Conservation (phyloP, 2,113 vertebrate genomes). For the Falcunculus frontatus region DNA sequence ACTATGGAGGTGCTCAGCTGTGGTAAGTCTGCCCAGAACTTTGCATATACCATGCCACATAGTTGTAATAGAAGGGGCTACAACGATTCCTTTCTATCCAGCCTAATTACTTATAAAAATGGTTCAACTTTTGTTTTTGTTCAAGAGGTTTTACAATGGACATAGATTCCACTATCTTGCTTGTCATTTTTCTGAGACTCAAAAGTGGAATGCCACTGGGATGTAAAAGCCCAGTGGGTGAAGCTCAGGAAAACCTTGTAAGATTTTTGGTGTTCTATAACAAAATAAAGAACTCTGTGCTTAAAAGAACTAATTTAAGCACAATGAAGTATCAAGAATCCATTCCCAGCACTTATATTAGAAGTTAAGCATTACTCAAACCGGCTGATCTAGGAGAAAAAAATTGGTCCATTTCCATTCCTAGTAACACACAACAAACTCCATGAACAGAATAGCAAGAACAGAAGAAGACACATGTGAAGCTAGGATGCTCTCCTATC, state of each 20-base stretch:
- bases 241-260: background rate
- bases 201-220: background rate
- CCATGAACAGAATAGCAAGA: background rate
- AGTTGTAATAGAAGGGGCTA: background rate
- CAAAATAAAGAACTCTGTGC: background rate
- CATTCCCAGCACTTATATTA: background rate
- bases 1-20: background rate
- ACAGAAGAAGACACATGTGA: background rate
- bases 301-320: background rate
- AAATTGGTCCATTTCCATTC: background rate
- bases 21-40: background rate
- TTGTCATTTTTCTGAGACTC: background rate
- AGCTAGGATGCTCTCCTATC: background rate
- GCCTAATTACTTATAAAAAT: background rate
- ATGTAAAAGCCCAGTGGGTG: background rate
- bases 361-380: background rate
- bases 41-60: background rate
- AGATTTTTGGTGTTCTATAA: background rate
- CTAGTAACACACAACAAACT: background rate
- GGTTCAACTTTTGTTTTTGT: background rate
- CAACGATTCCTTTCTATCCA: background rate
- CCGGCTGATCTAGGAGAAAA: background rate
- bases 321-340: background rate
- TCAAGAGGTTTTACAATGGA: background rate
- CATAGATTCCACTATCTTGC: background rate